Conservation (phyloP, 2,888 invertebrate species). For the Taphrorychus bicolor region DNA sequence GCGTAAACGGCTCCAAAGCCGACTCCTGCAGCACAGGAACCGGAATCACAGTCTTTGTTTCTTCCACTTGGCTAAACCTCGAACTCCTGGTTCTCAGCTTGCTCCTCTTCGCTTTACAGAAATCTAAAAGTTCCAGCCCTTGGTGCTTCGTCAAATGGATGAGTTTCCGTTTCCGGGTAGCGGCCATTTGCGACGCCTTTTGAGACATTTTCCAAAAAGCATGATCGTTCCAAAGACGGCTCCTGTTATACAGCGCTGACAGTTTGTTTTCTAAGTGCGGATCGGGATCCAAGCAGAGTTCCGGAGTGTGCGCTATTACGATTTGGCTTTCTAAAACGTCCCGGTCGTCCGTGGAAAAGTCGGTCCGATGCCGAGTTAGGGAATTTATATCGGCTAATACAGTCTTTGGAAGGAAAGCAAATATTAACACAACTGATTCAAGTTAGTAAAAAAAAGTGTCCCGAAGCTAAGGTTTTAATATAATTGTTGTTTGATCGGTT, state of each 20-base stretch:
- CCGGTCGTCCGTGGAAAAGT: slow-evolving; percentile 79
- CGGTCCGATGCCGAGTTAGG: slow-evolving; percentile 56
- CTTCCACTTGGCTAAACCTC: slow-evolving; percentile 47
- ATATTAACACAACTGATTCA: too few relatives aligned
- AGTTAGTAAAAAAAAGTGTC: too few relatives aligned
- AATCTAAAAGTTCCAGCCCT: slow-evolving; percentile 73
- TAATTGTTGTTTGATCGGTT: too few relatives aligned
- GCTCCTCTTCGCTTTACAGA: slow-evolving; percentile 26
- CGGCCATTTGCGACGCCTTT: slow-evolving; percentile 77
- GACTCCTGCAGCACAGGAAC: slow-evolving; percentile 69
- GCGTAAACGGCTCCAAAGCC: slow-evolving; percentile 63
- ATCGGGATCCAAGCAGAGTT: slow-evolving; percentile 88
- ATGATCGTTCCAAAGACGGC: slow-evolving; percentile 76
- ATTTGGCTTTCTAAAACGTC: slow-evolving; percentile 83
- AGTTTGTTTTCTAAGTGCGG: slow-evolving; percentile 80
- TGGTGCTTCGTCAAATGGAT: slow-evolving; percentile 83
- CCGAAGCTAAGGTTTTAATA: too few relatives aligned
- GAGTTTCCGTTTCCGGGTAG: slow-evolving; percentile 87
- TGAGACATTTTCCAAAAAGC: slow-evolving; percentile 77
- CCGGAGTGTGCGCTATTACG: slow-evolving; percentile 84
- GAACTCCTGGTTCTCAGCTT: slow-evolving; percentile 54
- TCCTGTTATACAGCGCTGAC: slow-evolving; percentile 77
- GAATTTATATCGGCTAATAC: slow-evolving; percentile 53
- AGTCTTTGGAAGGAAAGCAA: slow-evolving; percentile 49
- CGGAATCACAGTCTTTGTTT: slow-evolving; percentile 61